A percentile compares a stretch with the other conserved stretches of the same genome.
Conservation (phyloP, 2,888 invertebrate species). For the Schrankia costaestrigalis region DNA sequence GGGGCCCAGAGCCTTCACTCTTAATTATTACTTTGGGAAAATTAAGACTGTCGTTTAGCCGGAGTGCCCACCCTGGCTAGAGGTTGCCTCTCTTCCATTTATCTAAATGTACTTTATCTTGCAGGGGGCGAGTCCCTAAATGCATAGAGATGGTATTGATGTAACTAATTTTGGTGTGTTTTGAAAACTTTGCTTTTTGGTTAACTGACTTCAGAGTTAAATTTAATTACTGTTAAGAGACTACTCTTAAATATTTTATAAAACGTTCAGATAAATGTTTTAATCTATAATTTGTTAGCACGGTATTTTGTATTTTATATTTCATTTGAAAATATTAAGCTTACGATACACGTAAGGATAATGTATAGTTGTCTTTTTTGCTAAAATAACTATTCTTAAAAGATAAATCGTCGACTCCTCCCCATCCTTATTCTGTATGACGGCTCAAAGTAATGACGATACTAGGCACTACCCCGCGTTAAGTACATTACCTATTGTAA, state of each 20-base stretch:
- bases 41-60: slow-evolving; percentile 80
- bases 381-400: neutral
- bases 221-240: slow-evolving; percentile 3
- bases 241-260: neutral
- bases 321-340: no score
- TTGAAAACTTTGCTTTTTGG: slow-evolving; percentile 11
- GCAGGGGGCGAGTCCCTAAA: slow-evolving; percentile 48
- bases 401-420: slow-evolving; percentile 36
- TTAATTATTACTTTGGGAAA: slow-evolving; percentile 82
- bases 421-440: slow-evolving; percentile 39
- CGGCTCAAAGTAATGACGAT: slow-evolving; percentile 71
- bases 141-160: slow-evolving; percentile 47
- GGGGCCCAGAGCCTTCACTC: slow-evolving; percentile 74
- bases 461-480: slow-evolving; percentile 64
- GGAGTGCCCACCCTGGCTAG: slow-evolving; percentile 66
- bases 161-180: no score
- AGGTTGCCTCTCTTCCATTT: slow-evolving; percentile 72
- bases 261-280: neutral
- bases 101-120: slow-evolving; percentile 79
- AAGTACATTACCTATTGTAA: slow-evolving; percentile 80
- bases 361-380: no score
- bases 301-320: no score
- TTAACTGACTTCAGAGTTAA: slow-evolving; percentile 3
- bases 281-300: no score
- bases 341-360: no score